phyloP scores from a whole-genome alignment of 2,113 vertebrate species.

The Eublepharis macularius region DNA sequence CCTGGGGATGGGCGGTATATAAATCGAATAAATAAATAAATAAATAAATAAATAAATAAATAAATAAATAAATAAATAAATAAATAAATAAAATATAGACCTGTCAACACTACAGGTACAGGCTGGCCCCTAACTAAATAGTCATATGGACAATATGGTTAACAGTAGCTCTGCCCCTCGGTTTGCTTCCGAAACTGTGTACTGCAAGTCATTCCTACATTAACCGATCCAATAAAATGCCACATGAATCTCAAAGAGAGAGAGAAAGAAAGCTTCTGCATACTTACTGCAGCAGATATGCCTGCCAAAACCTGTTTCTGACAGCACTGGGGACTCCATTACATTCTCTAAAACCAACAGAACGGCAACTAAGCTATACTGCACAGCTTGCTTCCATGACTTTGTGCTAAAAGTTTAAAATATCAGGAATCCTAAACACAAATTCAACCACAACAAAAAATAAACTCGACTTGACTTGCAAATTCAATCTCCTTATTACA shows the following conservation, averaged over 20 bases:
- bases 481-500: background rate
- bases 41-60: no score
- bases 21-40: no score
- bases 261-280: background rate
- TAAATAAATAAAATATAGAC: no score
- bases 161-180: background rate
- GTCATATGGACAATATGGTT: background rate
- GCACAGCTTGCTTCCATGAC: no score
- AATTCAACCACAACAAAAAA: background rate
- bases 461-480: no score
- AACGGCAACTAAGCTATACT: no score
- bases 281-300: background rate
- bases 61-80: no score
- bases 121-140: background rate
- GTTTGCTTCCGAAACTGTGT: background rate
- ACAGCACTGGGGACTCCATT: background rate
- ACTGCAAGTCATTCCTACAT: background rate
- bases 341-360: background rate
- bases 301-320: background rate
- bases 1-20: no score
- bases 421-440: background rate
- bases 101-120: background rate
- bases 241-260: background rate
- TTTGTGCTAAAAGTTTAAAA: background rate
- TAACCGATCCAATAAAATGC: background rate